Base-by-base conservation (phyloP, 2,888 invertebrate species). In the Heliconius hortense region DNA sequence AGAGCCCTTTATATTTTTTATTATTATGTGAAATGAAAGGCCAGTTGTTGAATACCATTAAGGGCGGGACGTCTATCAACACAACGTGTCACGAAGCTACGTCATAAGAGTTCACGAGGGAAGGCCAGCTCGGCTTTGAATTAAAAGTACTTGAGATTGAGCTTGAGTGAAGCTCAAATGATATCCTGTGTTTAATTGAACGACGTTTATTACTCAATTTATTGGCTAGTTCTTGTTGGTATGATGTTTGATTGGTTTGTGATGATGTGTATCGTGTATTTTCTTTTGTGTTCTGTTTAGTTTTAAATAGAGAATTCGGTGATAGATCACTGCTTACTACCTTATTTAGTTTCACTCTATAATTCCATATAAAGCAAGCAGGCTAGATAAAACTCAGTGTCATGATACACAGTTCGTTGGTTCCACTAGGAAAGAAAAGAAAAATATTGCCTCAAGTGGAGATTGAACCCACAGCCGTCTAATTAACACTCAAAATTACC, bases 11-110 rank as follows among this genome's bases (percentile, higher is more conserved):
- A 80, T 81, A 79, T 82, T 82, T 81, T 68, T 81, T 81, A 82
- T 82, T 80, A 82, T 81, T 79, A 81, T 80, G 78, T 76, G 80
- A 78, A 79, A 78, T 82, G 80, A 82, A 82, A 81, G 76, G 56
- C 73, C 71, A 76, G 76, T 77, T 78, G 79, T 77, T 79, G 78
- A 77, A 77, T 77, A 80, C 82, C 80, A 82, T 83, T 82, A 82
- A 79, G 79, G 80, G 78, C 78, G 78, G 80, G 43, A 74, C 75
- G 80, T 83, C 82, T 79, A 81, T 82, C 82, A 80, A 72, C 80
- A 79, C n/a, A 26, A 1, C 24, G 13, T 60, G 60, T 59, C 11
- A 43, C 24, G 39, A 5, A 7, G 26, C 64, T 15, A 43, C 73
- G 63, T 64, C 73, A 72, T 66, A 63, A 68, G 59, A 66, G 72